Conservation (phyloP, 2,888 invertebrate species). For the Byasa hedistus region DNA sequence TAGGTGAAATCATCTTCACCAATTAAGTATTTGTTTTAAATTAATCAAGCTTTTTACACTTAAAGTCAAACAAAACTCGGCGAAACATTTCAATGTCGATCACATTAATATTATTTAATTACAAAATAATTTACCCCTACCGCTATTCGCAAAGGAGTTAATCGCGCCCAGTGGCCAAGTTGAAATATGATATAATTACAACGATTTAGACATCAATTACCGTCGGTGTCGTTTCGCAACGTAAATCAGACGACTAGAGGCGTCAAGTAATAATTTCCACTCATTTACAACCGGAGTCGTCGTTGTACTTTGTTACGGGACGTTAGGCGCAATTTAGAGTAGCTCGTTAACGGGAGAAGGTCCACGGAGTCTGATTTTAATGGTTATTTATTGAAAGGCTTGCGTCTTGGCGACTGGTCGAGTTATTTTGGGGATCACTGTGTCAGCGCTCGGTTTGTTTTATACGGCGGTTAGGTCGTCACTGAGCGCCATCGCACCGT, state of each 20-base stretch:
- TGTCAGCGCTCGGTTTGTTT: conserved; percentile 62
- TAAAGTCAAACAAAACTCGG: neutral
- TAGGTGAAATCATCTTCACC: too few relatives aligned
- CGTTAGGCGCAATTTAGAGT: conserved; percentile 49
- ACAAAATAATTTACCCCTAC: conserved; percentile 15
- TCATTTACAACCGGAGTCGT: conserved; percentile 45
- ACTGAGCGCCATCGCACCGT: conserved; percentile 26
- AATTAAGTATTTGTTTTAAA: neutral
- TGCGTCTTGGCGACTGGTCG: conserved; percentile 51
- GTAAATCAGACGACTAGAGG: conserved; percentile 45
- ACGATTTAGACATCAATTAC: conserved; percentile 59
- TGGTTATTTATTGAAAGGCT: conserved; percentile 76
- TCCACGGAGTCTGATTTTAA: conserved; percentile 58
- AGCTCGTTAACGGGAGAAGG: conserved; percentile 55
- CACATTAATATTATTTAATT: neutral
- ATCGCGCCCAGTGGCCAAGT: conserved; percentile 41
- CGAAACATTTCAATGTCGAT: neutral
- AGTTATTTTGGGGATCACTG: conserved; percentile 69
- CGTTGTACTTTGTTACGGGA: conserved; percentile 36
- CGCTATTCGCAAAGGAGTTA: conserved; percentile 40
- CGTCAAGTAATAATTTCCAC: conserved; percentile 31
- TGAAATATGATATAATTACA: conserved; percentile 64
- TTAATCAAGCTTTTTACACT: neutral
- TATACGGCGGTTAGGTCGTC: conserved; percentile 48
- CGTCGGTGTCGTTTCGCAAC: conserved; percentile 38